Percentiles rank a stretch among this genome's conserved stretches.
phyloP scores from a whole-genome alignment of 2,113 vertebrate genomes.

The Sakesphorus luctuosus region DNA sequence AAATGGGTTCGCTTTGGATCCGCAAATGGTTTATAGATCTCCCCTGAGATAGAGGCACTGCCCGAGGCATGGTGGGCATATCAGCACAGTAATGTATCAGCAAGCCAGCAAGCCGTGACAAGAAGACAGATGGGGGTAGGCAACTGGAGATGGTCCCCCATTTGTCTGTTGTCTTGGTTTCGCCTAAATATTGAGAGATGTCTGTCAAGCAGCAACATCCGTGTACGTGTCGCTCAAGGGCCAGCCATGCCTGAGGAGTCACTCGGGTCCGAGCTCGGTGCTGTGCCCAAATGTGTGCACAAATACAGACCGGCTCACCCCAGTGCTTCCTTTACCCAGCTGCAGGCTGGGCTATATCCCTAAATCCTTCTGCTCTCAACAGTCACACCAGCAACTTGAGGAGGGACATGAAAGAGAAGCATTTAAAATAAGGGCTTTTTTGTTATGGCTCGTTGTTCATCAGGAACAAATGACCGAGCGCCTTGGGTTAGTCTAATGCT shows the following conservation, averaged over 20 bases:
- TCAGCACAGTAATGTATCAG: background rate
- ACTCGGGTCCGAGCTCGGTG: background rate
- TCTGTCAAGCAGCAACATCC: background rate
- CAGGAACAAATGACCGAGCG: background rate
- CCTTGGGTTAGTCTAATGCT: background rate
- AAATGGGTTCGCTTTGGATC: background rate
- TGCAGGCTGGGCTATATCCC: background rate
- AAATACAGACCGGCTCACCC: background rate
- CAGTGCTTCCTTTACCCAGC: background rate
- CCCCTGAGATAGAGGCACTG: background rate
- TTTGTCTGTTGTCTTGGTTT: background rate
- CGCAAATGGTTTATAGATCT: background rate
- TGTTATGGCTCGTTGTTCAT: fast-evolving
- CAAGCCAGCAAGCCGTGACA: background rate
- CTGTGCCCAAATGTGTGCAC: background rate
- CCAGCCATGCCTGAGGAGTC: background rate
- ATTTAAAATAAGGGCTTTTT: background rate
- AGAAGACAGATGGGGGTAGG: background rate
- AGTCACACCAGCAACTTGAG: background rate
- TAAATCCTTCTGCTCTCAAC: background rate
- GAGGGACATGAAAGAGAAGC: background rate
- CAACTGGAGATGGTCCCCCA: background rate
- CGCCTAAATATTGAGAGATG: background rate
- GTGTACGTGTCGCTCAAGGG: background rate
- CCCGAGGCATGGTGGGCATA: background rate